Base-by-base conservation (phyloP, 2,888 invertebrate genomes). In the Scaptodrosophila latifasciaeformis region DNA sequence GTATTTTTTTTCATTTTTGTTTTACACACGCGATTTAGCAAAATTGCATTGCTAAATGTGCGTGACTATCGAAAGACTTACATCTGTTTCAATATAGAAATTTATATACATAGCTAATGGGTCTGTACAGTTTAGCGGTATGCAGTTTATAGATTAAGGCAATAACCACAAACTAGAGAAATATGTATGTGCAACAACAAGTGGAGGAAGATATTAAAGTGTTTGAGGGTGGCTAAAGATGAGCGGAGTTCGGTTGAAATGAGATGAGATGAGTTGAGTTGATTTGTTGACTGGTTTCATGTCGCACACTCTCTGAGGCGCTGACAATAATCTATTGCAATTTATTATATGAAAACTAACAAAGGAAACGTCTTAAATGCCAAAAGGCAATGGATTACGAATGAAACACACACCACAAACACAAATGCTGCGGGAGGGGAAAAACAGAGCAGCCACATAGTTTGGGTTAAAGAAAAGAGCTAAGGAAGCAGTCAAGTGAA, bases 291-390 rank as follows among this genome's bases (percentile, higher is more conserved):
- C n/a, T n/a, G n/a, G n/a, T n/a, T n/a, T n/a, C n/a, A n/a, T n/a
- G n/a, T n/a, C n/a, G 66, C 60, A 70, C 59, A 65, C 65, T 56
- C 62, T 27, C 43, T 53, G 63, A 61, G 56, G 51, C 56, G 67
- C 63, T 67, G 63, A 67, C 69, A 63, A 68, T 76, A 75, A 75
- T 78, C 75, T 75, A 58, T 64, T 64, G 67, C 79, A 72, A 76
- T 76, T 79, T 76, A 76, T 76, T 72, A 64, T 67, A 43, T 30
- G 39, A 49, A 34, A 42, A 43, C 43, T 19, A 47, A 43, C 31
- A 43, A 48, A 34, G 48, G 44, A 64, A 59, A 58, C 56, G 55
- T 57, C 67, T 65, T 54, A 62, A 68, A 76, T 74, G 74, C 62
- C 75, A 69, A 64, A 69, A 67, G 65, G 63, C 74, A 64, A 76